phyloP scores from a whole-genome alignment of 2,888 invertebrate species.

The Theretra japonica region DNA sequence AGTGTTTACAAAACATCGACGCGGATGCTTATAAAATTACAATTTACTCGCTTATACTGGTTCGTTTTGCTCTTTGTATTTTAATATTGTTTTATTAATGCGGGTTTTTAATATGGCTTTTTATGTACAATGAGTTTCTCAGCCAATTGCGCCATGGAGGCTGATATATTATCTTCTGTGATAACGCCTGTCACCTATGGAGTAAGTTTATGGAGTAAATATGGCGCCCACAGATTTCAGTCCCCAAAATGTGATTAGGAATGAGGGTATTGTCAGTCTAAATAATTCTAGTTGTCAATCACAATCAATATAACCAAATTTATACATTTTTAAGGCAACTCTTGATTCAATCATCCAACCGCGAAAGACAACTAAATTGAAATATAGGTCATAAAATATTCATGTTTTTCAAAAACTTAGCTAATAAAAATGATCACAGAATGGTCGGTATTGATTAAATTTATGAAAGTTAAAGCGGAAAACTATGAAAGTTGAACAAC shows the following conservation, averaged over 20 bases:
- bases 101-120: slow-evolving; percentile 27
- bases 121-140: too few species aligned
- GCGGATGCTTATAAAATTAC: slow-evolving; percentile 59
- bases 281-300: too few species aligned
- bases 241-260: too few species aligned
- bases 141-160: too few species aligned
- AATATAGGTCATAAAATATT: slow-evolving; percentile 50
- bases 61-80: slow-evolving; percentile 47
- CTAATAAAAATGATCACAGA: slow-evolving; percentile 70
- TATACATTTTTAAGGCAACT: too few species aligned
- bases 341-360: not conserved
- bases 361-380: not conserved
- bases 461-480: slow-evolving; percentile 68
- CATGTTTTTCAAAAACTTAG: slow-evolving; percentile 57
- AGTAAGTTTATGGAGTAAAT: too few species aligned
- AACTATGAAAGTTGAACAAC: slow-evolving; percentile 74
- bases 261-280: too few species aligned
- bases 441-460: slow-evolving; percentile 69
- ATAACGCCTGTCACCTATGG: too few species aligned
- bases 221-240: too few species aligned
- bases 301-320: not conserved
- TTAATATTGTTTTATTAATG: slow-evolving; percentile 34
- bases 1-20: slow-evolving; percentile 60
- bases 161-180: not conserved
- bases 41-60: slow-evolving; percentile 56